Base-by-base conservation (phyloP, 2,888 invertebrate species). In the Brachypterus glaber region DNA sequence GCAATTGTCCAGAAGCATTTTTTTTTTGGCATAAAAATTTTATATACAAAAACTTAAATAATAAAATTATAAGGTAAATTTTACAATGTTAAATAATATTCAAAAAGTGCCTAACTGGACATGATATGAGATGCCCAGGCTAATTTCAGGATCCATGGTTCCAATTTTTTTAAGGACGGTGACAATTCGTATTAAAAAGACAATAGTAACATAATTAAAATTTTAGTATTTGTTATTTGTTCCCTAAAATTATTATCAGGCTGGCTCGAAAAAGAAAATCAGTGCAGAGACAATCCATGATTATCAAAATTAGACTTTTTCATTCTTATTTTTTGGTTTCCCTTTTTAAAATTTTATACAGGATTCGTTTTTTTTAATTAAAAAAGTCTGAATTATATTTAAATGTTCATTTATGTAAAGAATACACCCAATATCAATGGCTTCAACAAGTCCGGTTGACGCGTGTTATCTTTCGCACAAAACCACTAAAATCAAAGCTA, bases 141-240 rank as follows among this genome's bases (percentile, higher is more conserved):
- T 49, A 49, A 49, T 49, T 51, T 51, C 47, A 51, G 47, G 52
- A 49, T 51, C 43, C 46, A 46, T 48, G 48, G 47, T 51, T 51
- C 47, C 49, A 48, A 46, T 53, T 48, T n/a, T n/a, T n/a, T 47
- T 51, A 59, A 61, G 63, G 63, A 64, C 63, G 63, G 63, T 62
- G 61, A 58, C 58, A 60, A 54, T 62, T 61, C 57, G 58, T 57
- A 60, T 58, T 40, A 40, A 34, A 44, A 37, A 37, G 39, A 35
- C 40, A 37, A 21, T 33, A 18, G 37, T 37, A 36, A 32, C 30
- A 17, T 14, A 11, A 27, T 27, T 27, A 27, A 27, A 27, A 27
- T 11, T 27, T 9, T 27, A 21, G 9, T 9, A 16, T 18, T 33
- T 17, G 16, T 33, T 9, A 17, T 17, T 35, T 35, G 35, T 35